Evolutionary conservation across 2,797 vertebrate species (phyloP), one percentile per base, ranked within the genome.

Genomic region (Macroramphosus scolopax): DNA sequence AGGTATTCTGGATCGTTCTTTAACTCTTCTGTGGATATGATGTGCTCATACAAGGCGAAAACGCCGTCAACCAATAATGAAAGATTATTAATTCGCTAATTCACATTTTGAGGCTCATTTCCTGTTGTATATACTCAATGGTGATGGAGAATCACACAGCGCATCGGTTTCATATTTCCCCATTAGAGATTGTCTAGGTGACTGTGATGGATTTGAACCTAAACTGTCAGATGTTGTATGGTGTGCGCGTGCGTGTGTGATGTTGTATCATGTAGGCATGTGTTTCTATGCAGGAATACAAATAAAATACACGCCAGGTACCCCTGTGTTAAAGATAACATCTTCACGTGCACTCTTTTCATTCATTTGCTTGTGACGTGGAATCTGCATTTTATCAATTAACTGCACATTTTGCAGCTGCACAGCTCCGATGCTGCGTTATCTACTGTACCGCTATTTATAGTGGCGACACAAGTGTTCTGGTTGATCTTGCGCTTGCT

Each of bases 271-370:
- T 72, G 63, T 83, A 83, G 81, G 75, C 74, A 84, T 79, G 82
- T 84, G 69, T 88, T 80, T 86, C 79, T 80, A 84, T 88, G 84
- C 83, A 82, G 73, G 73, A 85, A 77, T 67, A 75, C 41, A 74
- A 88, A 81, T 76, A 83, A 85, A 81, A 72, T 34, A n/a, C n/a
- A 43, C 57, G 34, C 44, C 40, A 22, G 18, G 15, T 8, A 30
- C 17, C 32, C 61, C 5, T 3, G 15, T 73, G 61, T 60, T 68
- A 17, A 72, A 56, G 26, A 63, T 54, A 15, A 32, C 34, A 29
- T 56, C 7, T 17, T 51, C 1, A 2, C 46, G 28, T 28, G 28
- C 40, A n/a, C 51, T 32, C 15, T 43, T 33, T 54, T 34, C 17
- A 51, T 43, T 51, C 45, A 32, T 22, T 37, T 61, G 45, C 38